A percentile compares a stretch with the other conserved stretches of the same genome.
These are phyloP conservation scores for Thalassoma bifasciatum DNA, from an alignment of 2,113 vertebrate genomes.

Conservation along the genomic window DNA sequence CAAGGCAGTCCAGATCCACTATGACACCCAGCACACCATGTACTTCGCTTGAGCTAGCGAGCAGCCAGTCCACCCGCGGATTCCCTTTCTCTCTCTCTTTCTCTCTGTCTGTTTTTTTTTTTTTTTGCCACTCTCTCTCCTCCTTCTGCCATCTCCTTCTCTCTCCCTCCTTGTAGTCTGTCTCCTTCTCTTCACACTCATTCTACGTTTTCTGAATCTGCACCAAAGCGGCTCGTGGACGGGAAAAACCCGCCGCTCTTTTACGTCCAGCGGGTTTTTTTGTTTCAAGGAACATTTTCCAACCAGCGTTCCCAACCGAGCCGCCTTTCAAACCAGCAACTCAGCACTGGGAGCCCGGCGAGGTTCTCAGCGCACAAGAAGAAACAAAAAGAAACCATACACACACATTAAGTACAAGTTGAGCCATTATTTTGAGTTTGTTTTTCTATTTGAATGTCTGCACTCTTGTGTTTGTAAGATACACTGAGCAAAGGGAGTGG, in stretches of 20 bases:
- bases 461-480: constrained; percentile 78
- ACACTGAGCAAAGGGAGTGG: constrained; percentile 81
- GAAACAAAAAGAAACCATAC: constrained; percentile 62
- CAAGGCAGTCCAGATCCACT: constrained; percentile 99
- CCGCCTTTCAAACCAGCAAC: constrained; percentile 91
- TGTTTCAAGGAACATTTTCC: constrained; percentile 68
- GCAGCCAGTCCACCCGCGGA: constrained; percentile 62
- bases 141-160: not conserved
- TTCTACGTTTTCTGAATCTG: constrained; percentile 67
- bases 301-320: constrained; percentile 74
- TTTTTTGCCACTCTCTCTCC: constrained; percentile 32
- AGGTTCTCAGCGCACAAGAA: constrained; percentile 84
- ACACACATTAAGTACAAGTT: constrained; percentile 74
- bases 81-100: constrained; percentile 31
- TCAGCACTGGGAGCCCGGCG: constrained; percentile 85
- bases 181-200: constrained; percentile 53
- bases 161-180: constrained; percentile 34
- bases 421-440: constrained; percentile 89
- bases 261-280: constrained; percentile 61
- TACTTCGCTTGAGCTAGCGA: constrained; percentile 92
- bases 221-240: constrained; percentile 78
- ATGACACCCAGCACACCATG: constrained; percentile 99
- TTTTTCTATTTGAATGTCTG: constrained; percentile 83
- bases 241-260: constrained; percentile 36
- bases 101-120: constrained; percentile 24